Percentiles rank a stretch among this genome's conserved stretches.
Conservation (phyloP, 1,140 invertebrate species). For the Anoplophora glabripennis region DNA sequence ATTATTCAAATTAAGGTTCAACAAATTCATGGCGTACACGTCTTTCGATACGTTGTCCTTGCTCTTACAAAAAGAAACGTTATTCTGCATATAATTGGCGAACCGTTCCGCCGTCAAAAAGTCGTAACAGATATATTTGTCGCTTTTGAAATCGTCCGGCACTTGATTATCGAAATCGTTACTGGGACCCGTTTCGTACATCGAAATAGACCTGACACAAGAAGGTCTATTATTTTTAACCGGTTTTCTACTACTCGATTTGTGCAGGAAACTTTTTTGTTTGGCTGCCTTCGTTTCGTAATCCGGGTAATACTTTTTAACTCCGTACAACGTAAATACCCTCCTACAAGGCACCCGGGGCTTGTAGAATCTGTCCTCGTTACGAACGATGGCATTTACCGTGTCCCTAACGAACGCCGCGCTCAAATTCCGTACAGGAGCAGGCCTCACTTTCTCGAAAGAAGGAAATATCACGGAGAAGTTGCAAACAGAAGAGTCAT, state of each 20-base stretch:
- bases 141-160: slow-evolving; percentile 13
- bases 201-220: slow-evolving; percentile 18
- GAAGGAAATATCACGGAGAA: slow-evolving; percentile 23
- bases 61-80: background rate
- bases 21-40: slow-evolving; percentile 6
- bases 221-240: slow-evolving; percentile 5
- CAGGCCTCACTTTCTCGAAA: slow-evolving; percentile 20
- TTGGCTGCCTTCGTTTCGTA: slow-evolving; percentile 8
- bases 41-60: background rate
- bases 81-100: slow-evolving; percentile 19
- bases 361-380: slow-evolving; percentile 48
- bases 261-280: slow-evolving; percentile 31
- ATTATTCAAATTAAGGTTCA: background rate
- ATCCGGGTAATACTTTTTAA: slow-evolving; percentile 39
- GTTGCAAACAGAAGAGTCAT: slow-evolving; percentile 30
- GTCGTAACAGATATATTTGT: slow-evolving; percentile 22
- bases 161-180: background rate
- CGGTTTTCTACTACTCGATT: background rate
- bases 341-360: slow-evolving; percentile 43
- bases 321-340: slow-evolving; percentile 46
- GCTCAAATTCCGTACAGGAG: slow-evolving; percentile 13
- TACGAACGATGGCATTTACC: slow-evolving; percentile 45
- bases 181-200: slow-evolving; percentile 11
- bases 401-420: slow-evolving; percentile 24
- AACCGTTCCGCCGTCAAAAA: slow-evolving; percentile 31